Conservation (phyloP, 2,888 invertebrate genomes). For the Andrena praecox region DNA sequence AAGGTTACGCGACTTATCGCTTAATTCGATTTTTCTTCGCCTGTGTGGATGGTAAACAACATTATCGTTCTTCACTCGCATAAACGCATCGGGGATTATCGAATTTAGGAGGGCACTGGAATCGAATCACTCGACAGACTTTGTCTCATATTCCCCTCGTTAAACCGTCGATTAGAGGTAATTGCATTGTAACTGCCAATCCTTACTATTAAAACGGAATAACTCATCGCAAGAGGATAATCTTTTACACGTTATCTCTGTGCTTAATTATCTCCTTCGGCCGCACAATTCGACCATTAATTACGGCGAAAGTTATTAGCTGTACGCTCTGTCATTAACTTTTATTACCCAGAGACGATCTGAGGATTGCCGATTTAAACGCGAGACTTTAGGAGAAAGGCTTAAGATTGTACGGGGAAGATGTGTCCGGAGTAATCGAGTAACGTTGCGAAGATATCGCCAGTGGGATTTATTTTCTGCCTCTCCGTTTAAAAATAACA, state of each 20-base stretch:
- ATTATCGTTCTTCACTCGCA: neutral
- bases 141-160: neutral
- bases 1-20: neutral
- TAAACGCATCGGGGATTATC: neutral
- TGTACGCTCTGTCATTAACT: neutral
- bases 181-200: neutral
- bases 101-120: neutral
- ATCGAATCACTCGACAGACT: slow-evolving; percentile 3
- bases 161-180: slow-evolving; percentile 6
- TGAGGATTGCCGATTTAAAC: too few species aligned
- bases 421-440: too few species aligned
- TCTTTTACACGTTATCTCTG: neutral
- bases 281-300: too few species aligned
- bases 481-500: slow-evolving; percentile 24
- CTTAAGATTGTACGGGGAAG: too few species aligned
- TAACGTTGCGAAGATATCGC: neutral
- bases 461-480: slow-evolving; percentile 13
- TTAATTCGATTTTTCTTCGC: neutral
- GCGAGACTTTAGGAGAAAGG: too few species aligned
- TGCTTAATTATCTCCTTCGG: neutral
- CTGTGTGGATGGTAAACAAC: neutral
- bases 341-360: too few species aligned
- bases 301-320: slow-evolving; percentile 2
- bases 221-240: neutral
- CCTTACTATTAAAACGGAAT: neutral